Conservation (phyloP, 2,888 invertebrate species). For the Hypolimnas misippus region DNA sequence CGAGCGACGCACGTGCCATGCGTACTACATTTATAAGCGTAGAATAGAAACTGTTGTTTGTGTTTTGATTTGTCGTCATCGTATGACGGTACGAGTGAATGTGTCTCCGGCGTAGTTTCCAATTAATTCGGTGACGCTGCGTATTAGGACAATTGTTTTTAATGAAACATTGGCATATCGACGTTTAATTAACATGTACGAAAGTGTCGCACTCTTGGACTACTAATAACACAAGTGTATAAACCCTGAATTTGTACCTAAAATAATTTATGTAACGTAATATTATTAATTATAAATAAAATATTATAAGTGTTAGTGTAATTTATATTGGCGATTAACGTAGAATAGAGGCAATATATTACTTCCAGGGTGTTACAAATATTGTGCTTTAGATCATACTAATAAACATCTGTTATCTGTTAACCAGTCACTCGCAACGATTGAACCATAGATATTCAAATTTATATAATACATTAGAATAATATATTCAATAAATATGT, state of each 20-base stretch:
- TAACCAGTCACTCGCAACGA: slow-evolving; percentile 4
- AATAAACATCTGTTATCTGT: slow-evolving; percentile 29
- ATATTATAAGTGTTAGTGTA: slow-evolving; percentile 60
- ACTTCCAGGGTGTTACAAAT: slow-evolving; percentile 27
- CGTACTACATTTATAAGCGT: slow-evolving; percentile 40
- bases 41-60: slow-evolving; percentile 39
- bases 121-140: slow-evolving; percentile 35
- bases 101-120: slow-evolving; percentile 45
- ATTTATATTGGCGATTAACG: slow-evolving; percentile 62
- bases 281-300: slow-evolving; percentile 59
- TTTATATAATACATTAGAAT: background rate
- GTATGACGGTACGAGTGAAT: slow-evolving; percentile 46
- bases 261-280: slow-evolving; percentile 63
- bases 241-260: slow-evolving; percentile 49
- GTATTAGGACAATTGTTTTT: slow-evolving; percentile 39
- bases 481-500: slow-evolving; percentile 31
- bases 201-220: slow-evolving; percentile 37
- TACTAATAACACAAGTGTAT: slow-evolving; percentile 39
- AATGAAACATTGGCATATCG: slow-evolving; percentile 35
- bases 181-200: slow-evolving; percentile 36
- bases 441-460: slow-evolving; percentile 1
- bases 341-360: slow-evolving; percentile 38
- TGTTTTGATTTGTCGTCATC: slow-evolving; percentile 43
- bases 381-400: slow-evolving; percentile 30
- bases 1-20: slow-evolving; percentile 41